These are phyloP conservation scores for Macrosteles quadrilineatus DNA, from an alignment of 1,140 invertebrate genomes.

Conservation along the genomic window DNA sequence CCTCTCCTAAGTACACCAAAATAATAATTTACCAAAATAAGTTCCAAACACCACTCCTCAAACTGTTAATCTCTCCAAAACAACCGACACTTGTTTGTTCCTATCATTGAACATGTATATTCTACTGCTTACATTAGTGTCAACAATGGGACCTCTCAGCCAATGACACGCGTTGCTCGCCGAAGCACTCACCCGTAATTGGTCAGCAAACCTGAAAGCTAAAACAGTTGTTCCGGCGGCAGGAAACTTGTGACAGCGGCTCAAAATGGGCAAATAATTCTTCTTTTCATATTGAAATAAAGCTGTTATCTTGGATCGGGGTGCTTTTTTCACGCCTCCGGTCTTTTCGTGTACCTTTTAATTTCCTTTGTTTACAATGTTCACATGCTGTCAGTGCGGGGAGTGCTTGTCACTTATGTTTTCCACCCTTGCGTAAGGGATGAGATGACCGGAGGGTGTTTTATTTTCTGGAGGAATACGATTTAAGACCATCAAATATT, in stretches of 20 bases:
- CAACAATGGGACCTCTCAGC: not conserved
- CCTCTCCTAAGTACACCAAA: no score
- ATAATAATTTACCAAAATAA: no score
- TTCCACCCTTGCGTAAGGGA: no score
- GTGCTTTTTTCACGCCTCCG: not conserved
- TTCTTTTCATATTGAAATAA: slow-evolving; percentile 13
- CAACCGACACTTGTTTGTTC: no score
- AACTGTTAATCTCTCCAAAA: no score
- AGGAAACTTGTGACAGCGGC: not conserved
- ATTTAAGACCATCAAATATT: no score
- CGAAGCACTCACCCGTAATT: not conserved
- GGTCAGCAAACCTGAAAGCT: slow-evolving; percentile 7
- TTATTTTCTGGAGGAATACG: no score
- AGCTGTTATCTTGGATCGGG: not conserved
- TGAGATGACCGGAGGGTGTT: no score
- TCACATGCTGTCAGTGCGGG: not conserved
- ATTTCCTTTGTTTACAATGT: not conserved
- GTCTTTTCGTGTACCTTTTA: not conserved
- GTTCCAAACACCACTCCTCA: no score
- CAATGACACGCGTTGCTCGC: not conserved
- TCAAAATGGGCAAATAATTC: slow-evolving; percentile 7
- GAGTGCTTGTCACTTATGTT: no score
- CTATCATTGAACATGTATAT: no score
- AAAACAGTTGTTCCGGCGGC: not conserved
- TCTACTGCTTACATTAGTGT: no score